Evolutionary conservation across 2,888 invertebrate genomes (phyloP).

Genomic region (Hemaris fuciformis): DNA sequence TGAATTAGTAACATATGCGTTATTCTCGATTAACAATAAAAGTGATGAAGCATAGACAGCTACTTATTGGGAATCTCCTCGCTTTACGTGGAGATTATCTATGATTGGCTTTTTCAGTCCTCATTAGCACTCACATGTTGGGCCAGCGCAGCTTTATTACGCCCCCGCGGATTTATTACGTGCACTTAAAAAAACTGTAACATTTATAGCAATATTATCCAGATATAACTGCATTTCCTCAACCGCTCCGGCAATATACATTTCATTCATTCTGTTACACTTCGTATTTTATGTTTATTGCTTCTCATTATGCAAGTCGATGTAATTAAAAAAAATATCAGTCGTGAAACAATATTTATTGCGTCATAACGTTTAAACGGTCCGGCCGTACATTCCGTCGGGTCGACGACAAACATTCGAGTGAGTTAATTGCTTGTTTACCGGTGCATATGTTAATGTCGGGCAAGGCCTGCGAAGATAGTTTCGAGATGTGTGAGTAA

Average conservation of each 20-base stretch:
- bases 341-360: conserved; percentile 12
- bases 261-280: not conserved
- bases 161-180: not conserved
- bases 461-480: not conserved
- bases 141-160: not conserved
- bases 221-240: not conserved
- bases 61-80: too few species aligned
- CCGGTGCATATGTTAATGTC: conserved; percentile 24
- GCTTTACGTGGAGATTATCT: too few species aligned
- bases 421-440: conserved; percentile 28
- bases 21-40: too few species aligned
- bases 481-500: not conserved
- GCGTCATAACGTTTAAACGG: conserved; percentile 14
- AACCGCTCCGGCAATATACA: not conserved
- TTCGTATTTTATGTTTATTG: conserved; percentile 1
- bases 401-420: conserved; percentile 31
- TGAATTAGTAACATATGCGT: too few species aligned
- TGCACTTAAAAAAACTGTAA: not conserved
- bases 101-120: not conserved
- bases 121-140: not conserved
- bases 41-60: not conserved
- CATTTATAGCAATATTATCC: not conserved
- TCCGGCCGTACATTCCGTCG: conserved; percentile 23
- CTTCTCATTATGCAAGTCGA: conserved; percentile 4
- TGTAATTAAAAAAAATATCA: conserved; percentile 9